Conservation (phyloP, 2,113 vertebrate genomes). For the Rattus norvegicus region DNA sequence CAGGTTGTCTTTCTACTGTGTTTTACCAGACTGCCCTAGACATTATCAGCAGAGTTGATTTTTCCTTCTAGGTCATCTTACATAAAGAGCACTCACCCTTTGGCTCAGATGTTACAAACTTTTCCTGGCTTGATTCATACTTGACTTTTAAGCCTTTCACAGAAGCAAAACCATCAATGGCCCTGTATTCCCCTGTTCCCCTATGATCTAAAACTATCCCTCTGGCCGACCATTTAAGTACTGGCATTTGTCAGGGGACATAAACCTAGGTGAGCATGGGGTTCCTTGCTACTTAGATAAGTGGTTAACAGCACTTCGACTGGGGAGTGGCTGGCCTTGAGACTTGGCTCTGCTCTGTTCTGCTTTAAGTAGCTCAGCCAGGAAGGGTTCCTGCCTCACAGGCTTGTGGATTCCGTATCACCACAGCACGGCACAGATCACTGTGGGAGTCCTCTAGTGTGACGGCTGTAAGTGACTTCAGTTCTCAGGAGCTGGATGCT, state of each 20-base stretch:
- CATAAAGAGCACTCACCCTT: not conserved
- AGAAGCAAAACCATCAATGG: not conserved
- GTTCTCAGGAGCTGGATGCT: not conserved
- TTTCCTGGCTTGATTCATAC: not conserved
- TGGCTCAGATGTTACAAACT: not conserved
- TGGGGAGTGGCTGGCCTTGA: not conserved
- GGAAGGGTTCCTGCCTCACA: not conserved
- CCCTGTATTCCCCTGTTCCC: not conserved
- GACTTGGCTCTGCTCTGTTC: not conserved
- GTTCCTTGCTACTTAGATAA: not conserved
- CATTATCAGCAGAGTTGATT: not conserved
- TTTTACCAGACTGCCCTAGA: not conserved
- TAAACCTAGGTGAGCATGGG: too few relatives aligned
- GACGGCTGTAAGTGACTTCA: not conserved
- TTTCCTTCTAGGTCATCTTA: not conserved
- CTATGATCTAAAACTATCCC: not conserved
- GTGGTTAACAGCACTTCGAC: not conserved
- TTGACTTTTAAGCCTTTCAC: slow-evolving; percentile 20
- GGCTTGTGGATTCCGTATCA: not conserved
- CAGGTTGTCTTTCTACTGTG: not conserved
- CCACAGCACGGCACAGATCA: not conserved
- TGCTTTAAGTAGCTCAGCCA: not conserved
- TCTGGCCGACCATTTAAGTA: not conserved
- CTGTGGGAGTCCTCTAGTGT: rapidly evolving
- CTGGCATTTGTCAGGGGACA: not conserved